Conservation (phyloP, 2,113 vertebrate genomes). For the Muntiacus muntjak region DNA sequence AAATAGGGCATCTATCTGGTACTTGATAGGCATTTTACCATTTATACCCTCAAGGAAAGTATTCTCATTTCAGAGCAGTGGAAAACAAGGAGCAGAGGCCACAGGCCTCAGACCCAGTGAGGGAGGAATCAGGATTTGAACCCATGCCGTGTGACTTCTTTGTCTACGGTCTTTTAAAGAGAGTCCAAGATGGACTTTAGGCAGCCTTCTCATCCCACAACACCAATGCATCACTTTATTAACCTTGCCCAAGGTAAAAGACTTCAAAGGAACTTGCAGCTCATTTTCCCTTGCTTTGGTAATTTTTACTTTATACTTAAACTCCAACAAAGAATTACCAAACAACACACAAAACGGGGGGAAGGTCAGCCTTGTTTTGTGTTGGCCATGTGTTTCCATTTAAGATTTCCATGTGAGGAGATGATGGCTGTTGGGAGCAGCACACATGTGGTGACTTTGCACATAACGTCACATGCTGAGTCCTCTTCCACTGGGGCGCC, state of each 20-base stretch:
- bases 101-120: not conserved
- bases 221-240: not conserved
- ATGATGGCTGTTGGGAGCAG: not conserved
- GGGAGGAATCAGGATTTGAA: not conserved
- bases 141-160: not conserved
- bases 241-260: not conserved
- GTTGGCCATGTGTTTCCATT: not conserved
- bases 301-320: slow-evolving; percentile 7
- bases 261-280: not conserved
- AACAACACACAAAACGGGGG: not conserved
- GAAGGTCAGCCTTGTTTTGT: not conserved
- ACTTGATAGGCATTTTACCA: not conserved
- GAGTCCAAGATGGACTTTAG: not conserved
- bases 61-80: not conserved
- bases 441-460: not conserved
- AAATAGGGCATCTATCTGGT: not conserved
- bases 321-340: not conserved
- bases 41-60: not conserved
- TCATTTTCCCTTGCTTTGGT: not conserved
- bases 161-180: not conserved
- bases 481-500: not conserved
- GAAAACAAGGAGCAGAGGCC: not conserved
- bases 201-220: not conserved
- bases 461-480: not conserved
- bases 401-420: not conserved